These are phyloP conservation scores for Wasmannia auropunctata DNA, from an alignment of 1,140 invertebrate species.

Conservation along the genomic window DNA sequence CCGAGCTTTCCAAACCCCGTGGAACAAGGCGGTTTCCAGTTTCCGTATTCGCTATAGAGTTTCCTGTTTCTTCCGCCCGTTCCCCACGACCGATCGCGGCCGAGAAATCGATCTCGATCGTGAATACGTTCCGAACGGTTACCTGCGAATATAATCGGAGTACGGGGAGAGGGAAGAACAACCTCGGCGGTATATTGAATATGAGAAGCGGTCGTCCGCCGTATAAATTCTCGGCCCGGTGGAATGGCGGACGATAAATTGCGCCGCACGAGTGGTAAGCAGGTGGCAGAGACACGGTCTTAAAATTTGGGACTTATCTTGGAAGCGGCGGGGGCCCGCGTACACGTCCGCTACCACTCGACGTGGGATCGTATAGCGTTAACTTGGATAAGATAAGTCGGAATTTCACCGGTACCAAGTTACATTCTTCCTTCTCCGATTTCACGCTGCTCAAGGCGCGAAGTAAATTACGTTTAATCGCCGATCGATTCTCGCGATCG, in stretches of 20 bases:
- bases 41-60: constrained; percentile 70
- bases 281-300: constrained; percentile 39
- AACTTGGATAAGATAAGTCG: constrained; percentile 77
- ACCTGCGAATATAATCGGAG: background rate
- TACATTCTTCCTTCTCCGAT: constrained; percentile 57
- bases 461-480: constrained; percentile 55
- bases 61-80: constrained; percentile 34
- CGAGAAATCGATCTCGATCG: constrained; percentile 60
- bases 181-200: constrained; percentile 18
- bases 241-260: constrained; percentile 27
- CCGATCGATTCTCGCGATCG: constrained; percentile 41
- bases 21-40: constrained; percentile 75
- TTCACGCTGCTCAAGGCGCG: constrained; percentile 26
- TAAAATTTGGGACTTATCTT: constrained; percentile 76
- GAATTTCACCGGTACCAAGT: constrained; percentile 66
- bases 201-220: background rate
- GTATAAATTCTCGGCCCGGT: constrained; percentile 11
- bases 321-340: constrained; percentile 15
- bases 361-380: constrained; percentile 70
- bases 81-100: background rate
- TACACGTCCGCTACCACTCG: constrained; percentile 67
- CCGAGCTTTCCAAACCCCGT: constrained; percentile 56
- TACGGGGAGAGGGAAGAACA: background rate
- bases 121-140: constrained; percentile 20
- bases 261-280: background rate